Conservation (phyloP, 1,140 invertebrate species). For the Chionoecetes opilio region DNA sequence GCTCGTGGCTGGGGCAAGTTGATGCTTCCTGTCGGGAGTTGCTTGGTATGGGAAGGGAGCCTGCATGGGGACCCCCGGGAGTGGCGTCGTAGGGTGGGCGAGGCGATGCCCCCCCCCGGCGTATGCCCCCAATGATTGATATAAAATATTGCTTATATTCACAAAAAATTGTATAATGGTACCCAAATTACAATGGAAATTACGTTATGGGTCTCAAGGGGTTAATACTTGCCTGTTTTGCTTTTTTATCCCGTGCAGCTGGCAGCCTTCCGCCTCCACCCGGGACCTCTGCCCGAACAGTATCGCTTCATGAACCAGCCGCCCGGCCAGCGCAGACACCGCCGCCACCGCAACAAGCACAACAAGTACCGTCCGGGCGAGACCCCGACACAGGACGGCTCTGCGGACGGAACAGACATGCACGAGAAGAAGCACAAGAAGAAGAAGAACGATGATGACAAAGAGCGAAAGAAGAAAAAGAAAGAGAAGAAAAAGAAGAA, state of each 20-base stretch:
- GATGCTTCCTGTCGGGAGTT: too few species aligned
- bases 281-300: slow-evolving; percentile 97
- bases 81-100: too few species aligned
- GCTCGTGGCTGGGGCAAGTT: too few species aligned
- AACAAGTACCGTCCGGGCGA: slow-evolving; percentile 90
- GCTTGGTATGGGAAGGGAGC: too few species aligned
- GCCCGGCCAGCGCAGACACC: slow-evolving; percentile 91
- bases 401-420: slow-evolving; percentile 86
- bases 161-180: too few species aligned
- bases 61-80: too few species aligned
- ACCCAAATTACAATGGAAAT: too few species aligned
- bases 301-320: slow-evolving; percentile 96
- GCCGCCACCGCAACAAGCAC: slow-evolving; percentile 98
- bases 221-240: too few species aligned
- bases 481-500: slow-evolving; percentile 96
- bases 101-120: too few species aligned
- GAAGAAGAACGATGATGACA: slow-evolving; percentile 97
- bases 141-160: too few species aligned
- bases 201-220: too few species aligned
- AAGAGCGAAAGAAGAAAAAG: slow-evolving; percentile 97
- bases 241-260: slow-evolving; percentile 86
- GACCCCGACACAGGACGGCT: slow-evolving; percentile 86
- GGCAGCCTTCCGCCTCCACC: slow-evolving; percentile 97
- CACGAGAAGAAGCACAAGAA: slow-evolving; percentile 98
- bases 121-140: too few species aligned